phyloP scores from a whole-genome alignment of 2,888 invertebrate genomes.

The Hirtodrosophila trivittata region DNA sequence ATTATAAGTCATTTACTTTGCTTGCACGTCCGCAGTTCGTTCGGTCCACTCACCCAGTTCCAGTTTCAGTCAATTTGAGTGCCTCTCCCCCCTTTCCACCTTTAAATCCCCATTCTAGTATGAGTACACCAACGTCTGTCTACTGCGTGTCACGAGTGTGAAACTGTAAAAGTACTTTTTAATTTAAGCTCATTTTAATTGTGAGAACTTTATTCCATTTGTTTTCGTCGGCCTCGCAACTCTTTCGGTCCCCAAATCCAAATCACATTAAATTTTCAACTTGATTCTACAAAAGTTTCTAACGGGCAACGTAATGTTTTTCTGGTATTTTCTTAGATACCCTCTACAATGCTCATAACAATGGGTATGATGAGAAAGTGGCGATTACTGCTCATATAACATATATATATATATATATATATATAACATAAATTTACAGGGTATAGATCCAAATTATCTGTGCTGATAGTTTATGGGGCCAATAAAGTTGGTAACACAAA shows the following conservation, averaged over 20 bases:
- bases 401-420: too few relatives aligned
- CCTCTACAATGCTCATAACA: not conserved
- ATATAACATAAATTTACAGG: too few relatives aligned
- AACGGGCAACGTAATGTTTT: not conserved
- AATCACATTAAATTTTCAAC: slow-evolving; percentile 56
- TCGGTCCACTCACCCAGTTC: slow-evolving; percentile 61
- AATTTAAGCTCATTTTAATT: slow-evolving; percentile 78
- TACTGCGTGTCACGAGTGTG: slow-evolving; percentile 58
- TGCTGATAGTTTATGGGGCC: too few relatives aligned
- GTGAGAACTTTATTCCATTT: slow-evolving; percentile 76
- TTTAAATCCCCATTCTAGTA: too few relatives aligned
- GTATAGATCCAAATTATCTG: too few relatives aligned
- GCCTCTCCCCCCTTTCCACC: slow-evolving; percentile 2
- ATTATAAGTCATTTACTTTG: slow-evolving; percentile 78
- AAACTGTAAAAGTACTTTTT: slow-evolving; percentile 77
- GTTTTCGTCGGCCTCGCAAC: slow-evolving; percentile 22
- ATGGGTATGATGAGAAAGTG: not conserved
- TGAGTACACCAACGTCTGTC: not conserved
- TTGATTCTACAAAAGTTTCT: slow-evolving; percentile 5
- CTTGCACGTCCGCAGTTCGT: slow-evolving; percentile 62
- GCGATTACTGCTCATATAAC: too few relatives aligned
- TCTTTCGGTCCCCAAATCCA: slow-evolving; percentile 15
- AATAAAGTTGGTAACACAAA: too few relatives aligned
- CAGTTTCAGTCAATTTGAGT: slow-evolving; percentile 49
- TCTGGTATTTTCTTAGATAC: not conserved